A percentile compares a stretch with the other conserved stretches of the same genome.
These are phyloP conservation scores for Chouioia cunea DNA, from an alignment of 2,888 invertebrate genomes.

Conservation along the genomic window DNA sequence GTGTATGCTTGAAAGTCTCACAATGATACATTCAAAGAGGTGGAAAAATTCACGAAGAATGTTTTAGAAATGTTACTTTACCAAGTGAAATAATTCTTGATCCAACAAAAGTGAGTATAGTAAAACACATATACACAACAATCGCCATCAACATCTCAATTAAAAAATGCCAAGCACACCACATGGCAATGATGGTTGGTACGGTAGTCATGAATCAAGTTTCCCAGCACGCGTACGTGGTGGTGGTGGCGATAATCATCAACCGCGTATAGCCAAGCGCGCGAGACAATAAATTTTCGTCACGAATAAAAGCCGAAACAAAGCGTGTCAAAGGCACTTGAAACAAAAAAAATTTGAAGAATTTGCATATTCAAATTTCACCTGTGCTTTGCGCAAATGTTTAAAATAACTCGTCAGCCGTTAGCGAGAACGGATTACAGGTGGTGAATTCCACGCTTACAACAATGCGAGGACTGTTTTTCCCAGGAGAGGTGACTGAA, in stretches of 20 bases:
- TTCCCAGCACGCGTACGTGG: too few species aligned
- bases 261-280: constrained; percentile 28
- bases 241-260: too few species aligned
- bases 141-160: constrained; percentile 13
- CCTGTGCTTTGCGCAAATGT: constrained; percentile 2
- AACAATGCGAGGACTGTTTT: too few species aligned
- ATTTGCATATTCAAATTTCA: constrained; percentile 23
- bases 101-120: neutral
- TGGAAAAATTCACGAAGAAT: neutral
- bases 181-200: neutral
- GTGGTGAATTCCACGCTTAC: too few species aligned
- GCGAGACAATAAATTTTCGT: constrained; percentile 33
- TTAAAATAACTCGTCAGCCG: constrained; percentile 40
- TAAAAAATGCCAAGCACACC: constrained; percentile 15
- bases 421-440: too few species aligned
- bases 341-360: constrained; percentile 6
- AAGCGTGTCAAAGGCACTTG: neutral
- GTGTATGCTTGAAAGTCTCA: too few species aligned
- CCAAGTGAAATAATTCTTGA: neutral
- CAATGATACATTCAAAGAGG: too few species aligned
- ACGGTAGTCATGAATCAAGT: constrained; percentile 26
- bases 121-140: neutral
- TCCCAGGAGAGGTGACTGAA: neutral
- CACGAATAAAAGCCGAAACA: constrained; percentile 18
- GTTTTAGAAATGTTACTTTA: constrained; percentile 1